A percentile compares a stretch with the other conserved stretches of the same genome.
phyloP scores from a whole-genome alignment of 2,113 vertebrate species.

The Carlito syrichta region DNA sequence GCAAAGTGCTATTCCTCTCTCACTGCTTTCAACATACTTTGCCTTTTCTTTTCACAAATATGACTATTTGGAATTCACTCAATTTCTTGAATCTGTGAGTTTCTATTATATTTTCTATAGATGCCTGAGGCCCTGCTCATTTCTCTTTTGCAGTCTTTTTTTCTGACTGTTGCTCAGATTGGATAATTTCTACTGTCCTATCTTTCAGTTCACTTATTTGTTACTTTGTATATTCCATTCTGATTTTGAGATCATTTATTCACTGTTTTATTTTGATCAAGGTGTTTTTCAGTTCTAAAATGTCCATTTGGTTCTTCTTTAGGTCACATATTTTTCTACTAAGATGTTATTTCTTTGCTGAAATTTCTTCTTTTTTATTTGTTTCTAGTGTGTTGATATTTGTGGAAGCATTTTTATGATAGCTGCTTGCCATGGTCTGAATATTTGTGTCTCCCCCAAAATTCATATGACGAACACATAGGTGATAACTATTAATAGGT shows the following conservation, averaged over 20 bases:
- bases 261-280: background rate
- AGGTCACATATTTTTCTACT: background rate
- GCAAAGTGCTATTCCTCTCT: background rate
- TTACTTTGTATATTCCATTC: background rate
- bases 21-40: background rate
- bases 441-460: background rate
- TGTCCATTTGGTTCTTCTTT: background rate
- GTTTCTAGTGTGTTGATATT: background rate
- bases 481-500: background rate
- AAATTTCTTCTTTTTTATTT: background rate
- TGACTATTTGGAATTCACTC: background rate
- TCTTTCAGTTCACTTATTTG: background rate
- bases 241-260: background rate
- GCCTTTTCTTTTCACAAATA: background rate
- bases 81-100: background rate
- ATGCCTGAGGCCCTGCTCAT: background rate
- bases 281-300: background rate
- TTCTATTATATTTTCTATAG: background rate
- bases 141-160: background rate
- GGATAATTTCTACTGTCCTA: background rate
- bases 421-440: background rate
- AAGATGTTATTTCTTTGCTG: background rate
- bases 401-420: background rate
- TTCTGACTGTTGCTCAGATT: background rate
- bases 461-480: background rate